Evolutionary conservation across 2,888 invertebrate species (phyloP).

Genomic region (Ethmia dodecea): DNA sequence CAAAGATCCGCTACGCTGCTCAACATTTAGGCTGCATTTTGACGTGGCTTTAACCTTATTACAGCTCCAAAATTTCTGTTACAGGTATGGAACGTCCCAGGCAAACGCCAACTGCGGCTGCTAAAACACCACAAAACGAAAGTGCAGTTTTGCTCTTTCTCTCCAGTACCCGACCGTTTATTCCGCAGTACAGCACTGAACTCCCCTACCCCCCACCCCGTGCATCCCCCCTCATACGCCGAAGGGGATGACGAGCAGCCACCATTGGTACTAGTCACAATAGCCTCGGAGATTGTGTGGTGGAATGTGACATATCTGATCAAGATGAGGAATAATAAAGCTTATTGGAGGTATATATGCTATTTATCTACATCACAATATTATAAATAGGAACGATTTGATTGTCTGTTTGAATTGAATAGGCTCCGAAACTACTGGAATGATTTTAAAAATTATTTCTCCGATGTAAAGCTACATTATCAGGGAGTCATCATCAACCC

Average conservation of each 20-base stretch:
- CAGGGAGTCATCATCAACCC: too few relatives aligned
- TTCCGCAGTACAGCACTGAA: slow-evolving; percentile 28
- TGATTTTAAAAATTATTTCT: too few relatives aligned
- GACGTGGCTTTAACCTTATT: too few relatives aligned
- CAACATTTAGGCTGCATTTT: too few relatives aligned
- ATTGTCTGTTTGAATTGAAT: too few relatives aligned
- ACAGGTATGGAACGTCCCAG: slow-evolving; percentile 69
- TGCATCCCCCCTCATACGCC: slow-evolving; percentile 13
- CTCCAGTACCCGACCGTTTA: slow-evolving; percentile 59
- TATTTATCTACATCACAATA: too few relatives aligned
- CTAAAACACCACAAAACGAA: slow-evolving; percentile 73
- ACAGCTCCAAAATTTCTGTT: too few relatives aligned
- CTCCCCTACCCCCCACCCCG: slow-evolving; percentile 17
- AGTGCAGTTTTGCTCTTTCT: slow-evolving; percentile 73
- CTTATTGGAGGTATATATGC: slow-evolving; percentile 40
- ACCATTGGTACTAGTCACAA: slow-evolving; percentile 71
- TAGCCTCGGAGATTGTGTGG: slow-evolving; percentile 78
- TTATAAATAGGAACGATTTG: too few relatives aligned
- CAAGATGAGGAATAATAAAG: slow-evolving; percentile 33
- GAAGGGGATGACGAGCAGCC: slow-evolving; percentile 41
- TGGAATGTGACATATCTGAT: slow-evolving; percentile 70
- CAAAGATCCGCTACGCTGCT: too few relatives aligned
- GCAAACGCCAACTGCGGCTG: slow-evolving; percentile 46
- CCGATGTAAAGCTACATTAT: too few relatives aligned
- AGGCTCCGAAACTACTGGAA: too few relatives aligned